Base-by-base conservation (phyloP, 2,113 vertebrate species). In the Antechinus flavipes region DNA sequence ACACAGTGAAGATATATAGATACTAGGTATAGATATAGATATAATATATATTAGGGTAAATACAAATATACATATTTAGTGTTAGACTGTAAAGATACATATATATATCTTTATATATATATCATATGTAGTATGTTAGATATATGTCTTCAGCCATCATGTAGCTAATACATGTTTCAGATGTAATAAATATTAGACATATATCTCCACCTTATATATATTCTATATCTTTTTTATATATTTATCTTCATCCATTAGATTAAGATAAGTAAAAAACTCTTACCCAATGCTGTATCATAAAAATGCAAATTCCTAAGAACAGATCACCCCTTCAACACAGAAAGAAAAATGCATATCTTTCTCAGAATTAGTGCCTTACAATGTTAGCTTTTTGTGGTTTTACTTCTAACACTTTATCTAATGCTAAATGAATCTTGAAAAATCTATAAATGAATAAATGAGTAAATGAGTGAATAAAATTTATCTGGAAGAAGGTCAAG, bases 331-430 rank as follows among this genome's bases (percentile, higher is more conserved):
- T 11, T 23, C 89, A 22, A 55, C n/a, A 25, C 5, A 27, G 0
- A 2, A 23, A 94, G 54, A 92, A 35, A 91, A 91, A 58, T n/a
- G 23, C 46, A 42, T 0, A 26, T 25, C 24, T 4, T 10, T 0
- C 1, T 50, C n/a, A 84, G 16, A 84, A 19, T 84, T 42, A 42
- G 68, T 42, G 35, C n/a, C 68, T 76, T 76, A 76, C n/a, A 84
- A 84, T 84, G n/a, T 84, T 84, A 8, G 16, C 6, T 84, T 26
- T 92, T 61, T 46, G 27, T 1, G 46, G 16, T 24, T 94, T 24
- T 58, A 47, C 58, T 91, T 97, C 95, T 93, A 94, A n/a, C 27
- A 91, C 49, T 95, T 91, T 58, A 47, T 35, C 56, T 93, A 95
- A 68, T 90, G 54, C 90, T 94, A 93, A 90, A 89, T 52, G 22